Percentiles rank a stretch among this genome's conserved stretches.
Conservation (phyloP, 1,140 invertebrate genomes). For the Aphaenogaster floridana region DNA sequence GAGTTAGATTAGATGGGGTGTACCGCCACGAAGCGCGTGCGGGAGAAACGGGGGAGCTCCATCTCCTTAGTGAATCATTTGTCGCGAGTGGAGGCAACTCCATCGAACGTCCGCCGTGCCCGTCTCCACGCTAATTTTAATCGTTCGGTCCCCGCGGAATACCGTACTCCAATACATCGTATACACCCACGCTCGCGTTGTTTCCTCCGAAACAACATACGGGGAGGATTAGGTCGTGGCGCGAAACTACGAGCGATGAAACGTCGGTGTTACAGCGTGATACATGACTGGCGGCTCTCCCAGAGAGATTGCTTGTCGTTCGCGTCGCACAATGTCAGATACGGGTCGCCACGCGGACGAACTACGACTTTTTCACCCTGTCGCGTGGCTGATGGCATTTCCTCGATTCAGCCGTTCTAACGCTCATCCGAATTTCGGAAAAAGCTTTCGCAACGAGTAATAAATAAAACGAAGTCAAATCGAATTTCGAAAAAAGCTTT, state of each 20-base stretch:
- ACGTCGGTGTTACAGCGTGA: slow-evolving; percentile 41
- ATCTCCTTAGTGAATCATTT: slow-evolving; percentile 76
- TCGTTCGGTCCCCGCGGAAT: slow-evolving; percentile 44
- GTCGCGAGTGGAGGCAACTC: slow-evolving; percentile 69
- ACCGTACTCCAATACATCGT: background rate
- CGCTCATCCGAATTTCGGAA: background rate
- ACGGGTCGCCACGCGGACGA: background rate
- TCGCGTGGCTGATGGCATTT: background rate
- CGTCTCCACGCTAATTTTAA: slow-evolving; percentile 72
- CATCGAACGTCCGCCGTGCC: slow-evolving; percentile 23
- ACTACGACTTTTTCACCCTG: slow-evolving; percentile 12
- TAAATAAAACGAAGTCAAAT: background rate
- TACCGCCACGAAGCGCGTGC: slow-evolving; percentile 33
- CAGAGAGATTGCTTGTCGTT: slow-evolving; percentile 54
- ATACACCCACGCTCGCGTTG: background rate
- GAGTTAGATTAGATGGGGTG: slow-evolving; percentile 74
- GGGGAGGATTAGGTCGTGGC: slow-evolving; percentile 15
- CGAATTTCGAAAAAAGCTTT: background rate
- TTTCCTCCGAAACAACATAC: background rate
- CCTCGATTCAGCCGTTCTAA: slow-evolving; percentile 1
- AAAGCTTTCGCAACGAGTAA: background rate
- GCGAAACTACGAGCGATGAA: slow-evolving; percentile 37
- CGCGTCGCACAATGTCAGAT: slow-evolving; percentile 34
- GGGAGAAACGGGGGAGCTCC: slow-evolving; percentile 8
- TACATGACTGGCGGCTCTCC: slow-evolving; percentile 49